Evolutionary conservation across 2,113 vertebrate species (phyloP).

Genomic region (Alaudala cheleensis): DNA sequence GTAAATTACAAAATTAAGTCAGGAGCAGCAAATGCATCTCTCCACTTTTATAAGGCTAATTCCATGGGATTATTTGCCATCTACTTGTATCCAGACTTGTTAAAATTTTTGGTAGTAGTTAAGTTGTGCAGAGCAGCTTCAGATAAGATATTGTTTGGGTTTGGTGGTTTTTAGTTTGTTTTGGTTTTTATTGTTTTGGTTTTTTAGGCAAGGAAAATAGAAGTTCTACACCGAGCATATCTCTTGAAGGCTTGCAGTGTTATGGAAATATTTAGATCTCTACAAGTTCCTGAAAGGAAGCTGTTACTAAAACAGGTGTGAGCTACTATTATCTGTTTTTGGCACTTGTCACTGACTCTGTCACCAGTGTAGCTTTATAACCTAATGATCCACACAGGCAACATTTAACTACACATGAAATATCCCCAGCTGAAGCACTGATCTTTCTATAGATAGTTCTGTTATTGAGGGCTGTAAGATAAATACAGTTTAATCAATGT

Average conservation of each 20-base stretch:
- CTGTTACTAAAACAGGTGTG: not conserved
- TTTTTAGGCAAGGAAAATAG: not conserved
- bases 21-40: not conserved
- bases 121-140: not conserved
- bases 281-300: not conserved
- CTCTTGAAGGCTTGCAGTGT: not conserved
- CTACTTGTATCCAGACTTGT: not conserved
- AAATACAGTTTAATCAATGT: not conserved
- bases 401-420: accelerated
- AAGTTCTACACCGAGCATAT: not conserved
- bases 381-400: not conserved
- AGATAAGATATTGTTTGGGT: not conserved
- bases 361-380: not conserved
- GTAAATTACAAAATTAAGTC: conserved; percentile 19
- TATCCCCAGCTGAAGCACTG: not conserved
- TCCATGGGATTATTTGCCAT: not conserved
- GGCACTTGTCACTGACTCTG: not conserved
- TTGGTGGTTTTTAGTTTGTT: not conserved
- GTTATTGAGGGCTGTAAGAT: not conserved
- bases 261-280: not conserved
- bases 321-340: not conserved
- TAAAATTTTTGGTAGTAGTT: not conserved
- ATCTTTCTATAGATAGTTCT: not conserved
- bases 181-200: not conserved
- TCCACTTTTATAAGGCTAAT: not conserved